A percentile compares a stretch with the other conserved stretches of the same genome.
Conservation (phyloP, 2,113 vertebrate genomes). For the Pionites leucogaster region DNA sequence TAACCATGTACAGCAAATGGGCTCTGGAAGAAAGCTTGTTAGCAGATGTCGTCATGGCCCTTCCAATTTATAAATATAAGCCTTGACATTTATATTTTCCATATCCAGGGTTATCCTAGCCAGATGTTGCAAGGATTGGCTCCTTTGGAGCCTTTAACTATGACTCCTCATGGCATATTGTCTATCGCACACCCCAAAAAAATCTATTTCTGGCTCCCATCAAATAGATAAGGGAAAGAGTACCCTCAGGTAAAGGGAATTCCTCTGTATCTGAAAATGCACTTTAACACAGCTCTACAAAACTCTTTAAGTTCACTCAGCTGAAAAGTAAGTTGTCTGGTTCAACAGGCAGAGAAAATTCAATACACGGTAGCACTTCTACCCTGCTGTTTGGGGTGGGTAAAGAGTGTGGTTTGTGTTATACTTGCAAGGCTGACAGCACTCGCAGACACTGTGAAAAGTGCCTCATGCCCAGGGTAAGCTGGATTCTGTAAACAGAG, state of each 20-base stretch:
- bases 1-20: slow-evolving; percentile 23
- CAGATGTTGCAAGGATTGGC: slow-evolving; percentile 48
- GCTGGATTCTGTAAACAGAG: neutral
- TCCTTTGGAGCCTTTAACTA: neutral
- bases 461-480: neutral
- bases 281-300: neutral
- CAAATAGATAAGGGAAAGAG: neutral
- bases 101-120: slow-evolving; percentile 28
- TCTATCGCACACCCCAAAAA: neutral
- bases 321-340: neutral
- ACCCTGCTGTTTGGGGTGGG: neutral
- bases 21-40: slow-evolving; percentile 42
- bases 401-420: neutral
- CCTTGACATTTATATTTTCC: slow-evolving; percentile 64
- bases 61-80: slow-evolving; percentile 59
- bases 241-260: neutral
- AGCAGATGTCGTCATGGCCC: slow-evolving; percentile 56
- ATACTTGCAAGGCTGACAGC: neutral
- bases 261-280: neutral
- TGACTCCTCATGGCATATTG: neutral
- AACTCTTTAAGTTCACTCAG: neutral
- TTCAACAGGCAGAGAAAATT: slow-evolving; percentile 5
- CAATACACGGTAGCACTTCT: neutral
- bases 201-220: neutral
- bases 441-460: neutral